Evolutionary conservation across 2,888 invertebrate species (phyloP).

Genomic region (Synanthedon formicaeformis): DNA sequence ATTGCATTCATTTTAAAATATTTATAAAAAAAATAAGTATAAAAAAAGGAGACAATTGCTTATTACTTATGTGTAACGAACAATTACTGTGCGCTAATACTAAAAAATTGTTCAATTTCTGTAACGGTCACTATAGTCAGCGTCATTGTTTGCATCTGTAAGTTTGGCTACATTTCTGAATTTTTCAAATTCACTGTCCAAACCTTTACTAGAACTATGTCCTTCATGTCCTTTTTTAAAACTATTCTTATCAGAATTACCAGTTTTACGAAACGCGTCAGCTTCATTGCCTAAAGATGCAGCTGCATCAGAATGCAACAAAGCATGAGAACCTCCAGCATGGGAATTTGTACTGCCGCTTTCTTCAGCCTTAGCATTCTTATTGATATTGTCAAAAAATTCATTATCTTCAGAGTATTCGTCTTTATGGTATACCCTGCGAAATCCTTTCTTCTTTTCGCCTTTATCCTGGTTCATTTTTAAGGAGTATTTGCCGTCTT

Average conservation of each 20-base stretch:
- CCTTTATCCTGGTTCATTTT: constrained; percentile 38
- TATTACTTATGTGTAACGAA: background rate
- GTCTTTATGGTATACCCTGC: constrained; percentile 51
- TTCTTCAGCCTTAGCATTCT: constrained; percentile 29
- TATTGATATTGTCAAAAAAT: constrained; percentile 46
- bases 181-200: constrained; percentile 23
- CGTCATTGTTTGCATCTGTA: constrained; percentile 29
- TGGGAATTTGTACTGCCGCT: constrained; percentile 26
- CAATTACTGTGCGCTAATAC: background rate
- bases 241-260: constrained; percentile 16
- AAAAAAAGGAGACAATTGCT: no score
- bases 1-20: no score
- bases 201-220: constrained; percentile 16
- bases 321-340: constrained; percentile 32
- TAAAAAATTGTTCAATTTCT: constrained; percentile 2
- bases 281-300: constrained; percentile 23
- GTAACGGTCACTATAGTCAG: constrained; percentile 24
- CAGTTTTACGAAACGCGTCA: constrained; percentile 19
- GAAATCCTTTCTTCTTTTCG: constrained; percentile 45
- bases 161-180: constrained; percentile 35
- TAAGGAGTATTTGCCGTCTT: constrained; percentile 25
- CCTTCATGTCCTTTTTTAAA: constrained; percentile 24
- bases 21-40: no score
- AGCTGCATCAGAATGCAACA: constrained; percentile 28
- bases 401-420: constrained; percentile 56